phyloP scores from a whole-genome alignment of 2,797 vertebrate species.

The Oreochromis grahami region DNA sequence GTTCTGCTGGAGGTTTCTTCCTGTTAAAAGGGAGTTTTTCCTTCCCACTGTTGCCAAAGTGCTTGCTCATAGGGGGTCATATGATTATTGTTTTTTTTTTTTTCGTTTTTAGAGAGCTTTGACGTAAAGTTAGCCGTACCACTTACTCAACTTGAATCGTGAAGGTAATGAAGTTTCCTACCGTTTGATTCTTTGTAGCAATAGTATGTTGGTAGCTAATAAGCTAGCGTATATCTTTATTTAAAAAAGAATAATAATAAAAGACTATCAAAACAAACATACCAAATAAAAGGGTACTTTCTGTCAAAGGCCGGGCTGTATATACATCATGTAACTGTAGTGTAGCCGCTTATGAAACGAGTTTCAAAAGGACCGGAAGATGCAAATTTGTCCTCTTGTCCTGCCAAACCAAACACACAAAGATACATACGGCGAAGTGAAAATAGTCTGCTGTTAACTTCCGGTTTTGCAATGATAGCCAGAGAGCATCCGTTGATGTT shows the following conservation, averaged over 20 bases:
- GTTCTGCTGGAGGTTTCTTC: background rate
- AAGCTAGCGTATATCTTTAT: background rate
- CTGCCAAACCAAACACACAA: background rate
- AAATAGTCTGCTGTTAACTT: background rate
- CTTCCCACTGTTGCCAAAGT: background rate
- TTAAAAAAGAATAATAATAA: background rate
- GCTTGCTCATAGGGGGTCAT: background rate
- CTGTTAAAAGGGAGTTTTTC: rapidly evolving
- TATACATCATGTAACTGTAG: background rate
- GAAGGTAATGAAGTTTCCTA: background rate
- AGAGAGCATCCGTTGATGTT: background rate
- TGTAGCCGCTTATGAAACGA: background rate
- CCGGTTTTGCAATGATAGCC: background rate
- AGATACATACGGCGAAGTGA: background rate
- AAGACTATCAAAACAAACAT: background rate
- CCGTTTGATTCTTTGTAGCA: background rate
- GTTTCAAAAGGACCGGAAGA: background rate
- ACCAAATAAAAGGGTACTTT: background rate
- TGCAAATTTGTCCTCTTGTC: background rate
- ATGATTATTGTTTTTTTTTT: background rate
- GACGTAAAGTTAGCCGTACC: background rate
- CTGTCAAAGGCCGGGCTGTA: background rate
- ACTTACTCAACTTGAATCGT: background rate
- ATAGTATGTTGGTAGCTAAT: background rate
- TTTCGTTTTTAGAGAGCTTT: background rate